Evolutionary conservation across 2,797 vertebrate species (phyloP).

Genomic region (Macrochelys suwanniensis): DNA sequence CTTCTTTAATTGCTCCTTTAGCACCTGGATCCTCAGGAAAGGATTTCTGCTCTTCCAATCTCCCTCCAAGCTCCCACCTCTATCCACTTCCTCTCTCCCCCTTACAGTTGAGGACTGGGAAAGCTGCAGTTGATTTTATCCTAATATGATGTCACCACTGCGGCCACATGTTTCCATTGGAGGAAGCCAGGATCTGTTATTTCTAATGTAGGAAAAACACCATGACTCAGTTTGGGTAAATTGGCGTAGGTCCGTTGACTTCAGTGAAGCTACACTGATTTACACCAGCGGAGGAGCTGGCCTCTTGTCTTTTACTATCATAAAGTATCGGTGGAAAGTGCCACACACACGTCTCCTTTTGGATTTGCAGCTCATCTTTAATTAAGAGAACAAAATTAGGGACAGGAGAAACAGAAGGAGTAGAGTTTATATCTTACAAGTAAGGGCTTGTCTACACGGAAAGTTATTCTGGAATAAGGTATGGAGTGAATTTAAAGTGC

Average conservation of each 20-base stretch:
- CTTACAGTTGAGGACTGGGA: not conserved
- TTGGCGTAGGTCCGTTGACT: not conserved
- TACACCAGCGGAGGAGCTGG: not conserved
- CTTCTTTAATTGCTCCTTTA: not conserved
- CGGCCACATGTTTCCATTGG: not conserved
- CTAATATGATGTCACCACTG: not conserved
- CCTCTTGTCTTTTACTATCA: not conserved
- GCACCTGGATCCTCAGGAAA: not conserved
- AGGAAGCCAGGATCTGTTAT: not conserved
- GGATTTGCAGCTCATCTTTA: not conserved
- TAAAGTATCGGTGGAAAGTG: not conserved
- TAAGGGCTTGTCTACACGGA: not conserved
- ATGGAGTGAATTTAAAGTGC: not conserved
- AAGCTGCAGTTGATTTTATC: not conserved
- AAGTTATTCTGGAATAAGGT: slow-evolving; percentile 20
- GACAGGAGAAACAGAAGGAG: not conserved
- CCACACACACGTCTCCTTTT: not conserved
- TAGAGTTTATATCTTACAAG: not conserved
- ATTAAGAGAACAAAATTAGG: not conserved
- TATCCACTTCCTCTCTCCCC: not conserved
- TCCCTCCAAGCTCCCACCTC: accelerated
- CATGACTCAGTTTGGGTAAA: not conserved
- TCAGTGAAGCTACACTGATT: accelerated
- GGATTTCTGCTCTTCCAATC: not conserved
- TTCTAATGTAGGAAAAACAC: not conserved